Conservation (phyloP, 2,113 vertebrate genomes). For the Psittacula cyanocephala region DNA sequence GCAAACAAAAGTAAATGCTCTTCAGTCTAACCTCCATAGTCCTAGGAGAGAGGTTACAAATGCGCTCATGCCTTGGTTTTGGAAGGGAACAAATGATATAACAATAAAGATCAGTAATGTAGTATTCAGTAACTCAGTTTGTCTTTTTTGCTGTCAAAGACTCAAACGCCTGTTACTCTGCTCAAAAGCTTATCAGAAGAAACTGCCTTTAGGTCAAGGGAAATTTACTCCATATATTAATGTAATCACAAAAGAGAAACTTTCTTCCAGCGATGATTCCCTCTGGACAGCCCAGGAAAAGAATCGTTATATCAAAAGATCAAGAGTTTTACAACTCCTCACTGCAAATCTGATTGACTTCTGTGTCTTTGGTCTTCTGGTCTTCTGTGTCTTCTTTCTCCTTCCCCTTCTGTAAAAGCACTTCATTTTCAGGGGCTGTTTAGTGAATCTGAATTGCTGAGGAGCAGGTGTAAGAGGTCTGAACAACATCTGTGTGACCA, state of each 20-base stretch:
- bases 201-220: conserved; percentile 40
- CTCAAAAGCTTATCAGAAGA: conserved; percentile 35
- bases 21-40: conserved; percentile 10
- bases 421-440: conserved; percentile 17
- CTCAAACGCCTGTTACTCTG: not conserved
- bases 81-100: not conserved
- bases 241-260: conserved; percentile 49
- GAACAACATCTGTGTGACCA: not conserved
- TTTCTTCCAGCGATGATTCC: conserved; percentile 41
- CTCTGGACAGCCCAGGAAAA: conserved; percentile 9
- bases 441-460: not conserved
- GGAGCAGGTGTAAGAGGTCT: conserved; percentile 14
- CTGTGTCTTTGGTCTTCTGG: conserved; percentile 21
- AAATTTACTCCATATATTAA: conserved; percentile 53
- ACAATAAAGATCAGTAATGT: conserved; percentile 35
- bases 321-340: not conserved
- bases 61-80: conserved; percentile 29
- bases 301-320: not conserved
- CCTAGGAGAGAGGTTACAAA: conserved; percentile 16
- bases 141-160: conserved; percentile 45
- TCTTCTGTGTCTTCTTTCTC: not conserved
- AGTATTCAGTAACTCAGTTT: conserved; percentile 32
- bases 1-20: not conserved
- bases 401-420: not conserved
- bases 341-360: conserved; percentile 10